Evolutionary conservation across 2,888 invertebrate genomes (phyloP), one percentile per base, ranked within the genome.

Genomic region (Cepaea hortensis): DNA sequence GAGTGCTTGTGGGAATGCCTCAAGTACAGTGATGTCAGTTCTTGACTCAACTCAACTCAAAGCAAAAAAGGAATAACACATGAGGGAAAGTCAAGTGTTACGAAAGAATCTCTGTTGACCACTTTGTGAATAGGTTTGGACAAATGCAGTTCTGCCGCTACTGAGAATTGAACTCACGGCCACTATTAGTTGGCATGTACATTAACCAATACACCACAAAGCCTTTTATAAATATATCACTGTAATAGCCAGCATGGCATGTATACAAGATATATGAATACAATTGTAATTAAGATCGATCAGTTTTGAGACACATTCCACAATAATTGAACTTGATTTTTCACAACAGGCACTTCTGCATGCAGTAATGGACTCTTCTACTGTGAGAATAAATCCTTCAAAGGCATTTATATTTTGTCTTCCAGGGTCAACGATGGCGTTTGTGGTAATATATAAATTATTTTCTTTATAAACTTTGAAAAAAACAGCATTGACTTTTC

Each of bases 371-470:
- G 98, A 4, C 95, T 96, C 73, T 99, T 98, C 95, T 97, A 97
- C 93, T 99, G 99, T 95, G 95, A 96, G 75, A 97, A 98, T 95
- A 96, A 96, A 82, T 98, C 98, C 2, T 95, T 95, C 91, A 92
- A 92, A 85, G 94, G 95, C 61, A 88, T 92, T 70, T 96, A 97
- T 92, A 96, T 99, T 90, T 96, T 97, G 15, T 97, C 98, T 1
- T 96, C 96, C 89, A 96, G 97, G 93, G 97, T 99, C 0, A 98
- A 98, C 95, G 98, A 99, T 96, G 97, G 97, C 11, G 96, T 98
- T 90, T 98, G 98, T 95, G 98, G 95, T 95, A 92, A 55, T 91
- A 93, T 89, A 61, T 13, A 9, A 18, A 48, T 68, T 15, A 79
- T 61, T 35, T 79, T 48, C 7, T 46, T 81, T 9, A 55, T 55